These are phyloP conservation scores for Achroia grisella DNA, from an alignment of 1,140 invertebrate species.

Conservation along the genomic window DNA sequence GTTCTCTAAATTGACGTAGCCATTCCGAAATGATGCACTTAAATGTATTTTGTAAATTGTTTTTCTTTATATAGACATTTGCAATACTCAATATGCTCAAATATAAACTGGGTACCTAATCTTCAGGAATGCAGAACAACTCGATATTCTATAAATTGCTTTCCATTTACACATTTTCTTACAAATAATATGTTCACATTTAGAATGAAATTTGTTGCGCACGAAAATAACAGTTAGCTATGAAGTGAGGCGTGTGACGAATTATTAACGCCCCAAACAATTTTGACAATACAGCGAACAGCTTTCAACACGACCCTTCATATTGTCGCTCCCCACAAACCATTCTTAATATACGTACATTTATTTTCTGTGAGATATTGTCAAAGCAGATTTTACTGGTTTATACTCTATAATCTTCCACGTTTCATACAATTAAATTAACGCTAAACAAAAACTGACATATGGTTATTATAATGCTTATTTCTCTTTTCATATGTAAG, in stretches of 20 bases:
- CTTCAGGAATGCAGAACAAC: no score
- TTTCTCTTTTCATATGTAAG: no score
- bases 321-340: conserved; percentile 19
- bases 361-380: conserved; percentile 24
- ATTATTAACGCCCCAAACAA: conserved; percentile 55
- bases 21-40: no score
- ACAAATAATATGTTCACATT: conserved; percentile 8
- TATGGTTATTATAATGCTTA: no score
- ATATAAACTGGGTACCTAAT: no score
- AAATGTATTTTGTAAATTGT: no score
- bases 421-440: no score
- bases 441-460: no score
- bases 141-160: neutral
- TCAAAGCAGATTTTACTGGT: neutral
- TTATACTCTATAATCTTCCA: no score
- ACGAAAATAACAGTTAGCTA: conserved; percentile 19
- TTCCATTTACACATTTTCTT: neutral
- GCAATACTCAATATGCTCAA: no score
- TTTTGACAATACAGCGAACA: conserved; percentile 43
- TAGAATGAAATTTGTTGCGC: conserved; percentile 14
- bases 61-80: no score
- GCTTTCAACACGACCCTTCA: conserved; percentile 33
- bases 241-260: conserved; percentile 36
- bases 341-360: conserved; percentile 29
- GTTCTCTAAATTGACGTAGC: no score